Base-by-base conservation (phyloP, 2,888 invertebrate genomes). In the Lamellibrachia satsuma region DNA sequence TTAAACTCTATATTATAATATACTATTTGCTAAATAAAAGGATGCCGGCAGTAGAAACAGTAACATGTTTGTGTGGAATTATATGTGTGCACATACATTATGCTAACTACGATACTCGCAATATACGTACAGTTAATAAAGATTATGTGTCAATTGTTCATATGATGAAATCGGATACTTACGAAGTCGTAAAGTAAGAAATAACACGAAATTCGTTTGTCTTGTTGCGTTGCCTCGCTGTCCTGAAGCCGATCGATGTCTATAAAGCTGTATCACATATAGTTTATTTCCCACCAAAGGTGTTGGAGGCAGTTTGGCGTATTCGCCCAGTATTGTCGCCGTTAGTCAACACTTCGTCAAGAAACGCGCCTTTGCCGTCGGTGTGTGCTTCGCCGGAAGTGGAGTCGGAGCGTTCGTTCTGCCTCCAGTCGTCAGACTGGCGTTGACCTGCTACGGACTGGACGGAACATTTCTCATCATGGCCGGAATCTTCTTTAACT, bases 361-460 rank as follows among this genome's bases (percentile, higher is more conserved):
- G 91, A 92, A 93, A 52, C 92, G 94, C 90, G 94, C 95, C 52
- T 92, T 95, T 3, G 95, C 95, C n/a, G 95, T 95, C 91, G 95
- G 95, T 15, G 91, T 95, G 8, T 92, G 94, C 1, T 93, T 95
- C 9, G 94, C 95, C 39, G 95, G 94, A 9, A 94, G 95, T 92
- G 95, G 95, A 15, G 93, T 95, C 11, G 95, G 95, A 7, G 93
- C 93, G 6, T 93, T 95, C n/a, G 91, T 92, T 6, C 93, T 94
- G 15, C 95, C 95, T 0, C 94, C 94, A 15, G 39, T 95, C 8
- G 92, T 93, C 15, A 60, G 92, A 15, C 57, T 57, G n/a, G 92
- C 94, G 39, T 52, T 93, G 7, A 93, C 93, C 52, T 27, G 90
- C 27, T 94, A 93, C 75, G 92, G 92, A 22, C 92, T 93, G 52